phyloP scores from a whole-genome alignment of 1,140 invertebrate genomes.

The Platyscapa corneri region DNA sequence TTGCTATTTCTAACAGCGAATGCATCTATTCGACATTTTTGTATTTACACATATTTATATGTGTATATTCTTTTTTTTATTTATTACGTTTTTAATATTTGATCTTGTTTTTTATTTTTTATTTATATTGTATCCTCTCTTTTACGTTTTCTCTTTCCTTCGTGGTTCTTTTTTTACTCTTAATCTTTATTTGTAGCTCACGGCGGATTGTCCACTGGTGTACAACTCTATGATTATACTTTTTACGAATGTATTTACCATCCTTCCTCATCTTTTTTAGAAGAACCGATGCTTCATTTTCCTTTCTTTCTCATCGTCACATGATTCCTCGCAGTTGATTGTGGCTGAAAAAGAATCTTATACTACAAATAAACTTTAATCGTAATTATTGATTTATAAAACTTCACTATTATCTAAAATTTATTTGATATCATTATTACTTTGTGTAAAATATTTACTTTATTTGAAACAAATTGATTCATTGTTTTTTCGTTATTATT shows the following conservation, averaged over 20 bases:
- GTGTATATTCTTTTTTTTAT: neutral
- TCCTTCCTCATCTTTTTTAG: neutral
- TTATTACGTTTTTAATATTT: neutral
- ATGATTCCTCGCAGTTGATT: neutral
- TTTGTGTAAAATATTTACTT: no score
- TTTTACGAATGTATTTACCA: constrained; percentile 23
- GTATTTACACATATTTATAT: no score
- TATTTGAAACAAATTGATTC: neutral
- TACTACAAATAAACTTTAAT: neutral
- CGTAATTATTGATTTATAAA: constrained; percentile 29
- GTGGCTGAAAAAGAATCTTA: neutral
- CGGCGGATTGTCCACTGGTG: neutral
- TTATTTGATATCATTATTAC: no score
- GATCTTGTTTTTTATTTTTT: neutral
- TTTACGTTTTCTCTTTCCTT: constrained; percentile 35
- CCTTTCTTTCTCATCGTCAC: neutral
- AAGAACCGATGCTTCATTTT: neutral
- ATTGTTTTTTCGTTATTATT: no score
- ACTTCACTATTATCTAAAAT: no score
- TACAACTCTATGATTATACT: constrained; percentile 38
- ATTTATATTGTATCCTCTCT: neutral
- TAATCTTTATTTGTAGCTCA: constrained; percentile 35
- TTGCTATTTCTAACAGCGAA: no score
- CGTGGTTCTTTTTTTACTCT: constrained; percentile 6
- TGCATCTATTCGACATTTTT: no score